phyloP scores from a whole-genome alignment of 2,797 vertebrate species.

The Sebastes dallii region DNA sequence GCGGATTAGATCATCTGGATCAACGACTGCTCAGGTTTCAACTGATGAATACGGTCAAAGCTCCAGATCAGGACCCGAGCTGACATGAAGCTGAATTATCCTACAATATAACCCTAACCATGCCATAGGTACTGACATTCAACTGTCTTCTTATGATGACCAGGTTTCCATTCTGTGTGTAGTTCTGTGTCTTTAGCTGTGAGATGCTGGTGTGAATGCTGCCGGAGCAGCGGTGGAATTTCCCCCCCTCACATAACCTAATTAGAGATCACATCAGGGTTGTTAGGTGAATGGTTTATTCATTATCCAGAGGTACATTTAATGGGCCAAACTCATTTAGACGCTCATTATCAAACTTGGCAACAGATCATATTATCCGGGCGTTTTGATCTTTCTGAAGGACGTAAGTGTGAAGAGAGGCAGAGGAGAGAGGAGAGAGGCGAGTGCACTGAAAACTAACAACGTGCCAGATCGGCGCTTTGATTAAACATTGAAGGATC shows the following conservation, averaged over 20 bases:
- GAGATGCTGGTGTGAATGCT: neutral
- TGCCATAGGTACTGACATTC: neutral
- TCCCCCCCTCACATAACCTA: constrained; percentile 56
- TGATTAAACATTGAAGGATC: constrained; percentile 88
- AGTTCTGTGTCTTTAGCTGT: neutral
- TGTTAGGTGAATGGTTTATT: constrained; percentile 68
- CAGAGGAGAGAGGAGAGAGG: constrained; percentile 38
- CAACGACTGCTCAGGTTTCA: neutral
- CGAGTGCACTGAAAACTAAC: constrained; percentile 58
- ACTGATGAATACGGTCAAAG: no score
- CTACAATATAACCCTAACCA: neutral
- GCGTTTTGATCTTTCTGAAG: constrained; percentile 68
- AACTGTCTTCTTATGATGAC: neutral
- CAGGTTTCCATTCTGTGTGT: neutral
- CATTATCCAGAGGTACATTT: constrained; percentile 72
- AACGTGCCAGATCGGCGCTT: constrained; percentile 69
- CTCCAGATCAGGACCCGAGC: neutral
- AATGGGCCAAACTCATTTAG: constrained; percentile 72
- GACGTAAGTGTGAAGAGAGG: constrained; percentile 41
- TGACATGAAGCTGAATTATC: neutral
- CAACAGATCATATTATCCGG: constrained; percentile 67
- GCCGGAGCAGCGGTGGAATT: constrained; percentile 24
- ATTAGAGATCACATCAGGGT: constrained; percentile 66
- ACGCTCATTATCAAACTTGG: constrained; percentile 73
- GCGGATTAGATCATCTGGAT: neutral